Evolutionary conservation across 2,797 vertebrate species (phyloP).

Genomic region (Mormyrops boulengeri): DNA sequence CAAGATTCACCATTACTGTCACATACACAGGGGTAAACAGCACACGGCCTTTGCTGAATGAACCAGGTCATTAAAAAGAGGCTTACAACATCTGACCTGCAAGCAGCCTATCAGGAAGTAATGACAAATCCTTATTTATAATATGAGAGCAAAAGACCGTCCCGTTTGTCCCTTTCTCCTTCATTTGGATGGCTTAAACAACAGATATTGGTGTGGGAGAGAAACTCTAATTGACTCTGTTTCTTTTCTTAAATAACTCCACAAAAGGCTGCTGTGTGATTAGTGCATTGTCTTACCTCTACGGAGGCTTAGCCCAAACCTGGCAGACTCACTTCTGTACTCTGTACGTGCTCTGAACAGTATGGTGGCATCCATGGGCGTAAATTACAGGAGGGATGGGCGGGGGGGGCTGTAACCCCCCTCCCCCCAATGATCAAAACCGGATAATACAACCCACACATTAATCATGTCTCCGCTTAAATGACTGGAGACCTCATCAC

Average conservation of each 20-base stretch:
- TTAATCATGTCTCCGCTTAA: neutral
- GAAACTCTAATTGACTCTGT: neutral
- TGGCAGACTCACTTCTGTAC: slow-evolving; percentile 60
- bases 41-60: neutral
- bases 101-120: slow-evolving; percentile 21
- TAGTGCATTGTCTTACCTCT: slow-evolving; percentile 39
- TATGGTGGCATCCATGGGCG: slow-evolving; percentile 47
- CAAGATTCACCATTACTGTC: neutral
- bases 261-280: neutral
- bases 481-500: neutral
- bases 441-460: neutral
- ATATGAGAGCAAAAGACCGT: neutral
- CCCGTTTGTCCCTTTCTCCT: slow-evolving; percentile 55
- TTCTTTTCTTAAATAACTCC: neutral
- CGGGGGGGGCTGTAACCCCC: no score
- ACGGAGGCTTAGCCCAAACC: slow-evolving; percentile 33
- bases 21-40: neutral
- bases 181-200: slow-evolving; percentile 47
- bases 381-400: neutral
- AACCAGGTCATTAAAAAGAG: neutral
- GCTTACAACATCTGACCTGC: slow-evolving; percentile 62
- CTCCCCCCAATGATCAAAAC: no score
- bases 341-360: slow-evolving; percentile 59
- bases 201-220: slow-evolving; percentile 35
- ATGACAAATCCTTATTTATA: neutral